phyloP scores from a whole-genome alignment of 2,113 vertebrate genomes.

The Empidonax traillii region DNA sequence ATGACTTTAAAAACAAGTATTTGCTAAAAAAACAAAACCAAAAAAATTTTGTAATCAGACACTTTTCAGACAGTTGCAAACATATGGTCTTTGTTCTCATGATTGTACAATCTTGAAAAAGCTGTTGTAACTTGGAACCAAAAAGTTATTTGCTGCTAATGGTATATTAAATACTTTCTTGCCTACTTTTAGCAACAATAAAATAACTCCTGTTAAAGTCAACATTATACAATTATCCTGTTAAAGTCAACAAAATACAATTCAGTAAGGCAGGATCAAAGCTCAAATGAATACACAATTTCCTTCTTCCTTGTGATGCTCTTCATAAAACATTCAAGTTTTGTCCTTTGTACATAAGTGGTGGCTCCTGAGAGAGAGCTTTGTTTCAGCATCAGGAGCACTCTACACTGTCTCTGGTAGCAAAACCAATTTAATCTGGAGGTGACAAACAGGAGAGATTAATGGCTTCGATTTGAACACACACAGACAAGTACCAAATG shows the following conservation, averaged over 20 bases:
- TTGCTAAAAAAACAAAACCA: not conserved
- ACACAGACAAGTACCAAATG: not conserved
- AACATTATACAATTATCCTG: not conserved
- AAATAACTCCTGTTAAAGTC: not conserved
- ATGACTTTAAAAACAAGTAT: not conserved
- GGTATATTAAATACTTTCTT: not conserved
- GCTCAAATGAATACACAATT: not conserved
- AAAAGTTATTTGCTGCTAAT: not conserved
- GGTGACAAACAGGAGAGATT: slow-evolving; percentile 26
- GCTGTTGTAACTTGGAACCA: not conserved
- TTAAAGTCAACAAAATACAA: not conserved
- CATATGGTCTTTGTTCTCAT: not conserved
- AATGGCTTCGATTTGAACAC: slow-evolving; percentile 12
- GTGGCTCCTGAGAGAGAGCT: not conserved
- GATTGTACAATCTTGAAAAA: not conserved
- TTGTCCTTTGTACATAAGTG: not conserved
- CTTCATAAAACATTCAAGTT: not conserved
- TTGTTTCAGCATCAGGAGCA: not conserved
- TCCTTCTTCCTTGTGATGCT: not conserved
- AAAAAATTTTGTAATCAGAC: not conserved
- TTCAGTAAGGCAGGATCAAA: not conserved
- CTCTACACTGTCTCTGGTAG: not conserved
- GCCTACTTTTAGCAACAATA: not conserved
- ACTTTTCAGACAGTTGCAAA: not conserved
- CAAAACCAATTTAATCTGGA: slow-evolving; percentile 12